Conservation (phyloP, 2,797 vertebrate species). For the Hapalemur alaotrensis region DNA sequence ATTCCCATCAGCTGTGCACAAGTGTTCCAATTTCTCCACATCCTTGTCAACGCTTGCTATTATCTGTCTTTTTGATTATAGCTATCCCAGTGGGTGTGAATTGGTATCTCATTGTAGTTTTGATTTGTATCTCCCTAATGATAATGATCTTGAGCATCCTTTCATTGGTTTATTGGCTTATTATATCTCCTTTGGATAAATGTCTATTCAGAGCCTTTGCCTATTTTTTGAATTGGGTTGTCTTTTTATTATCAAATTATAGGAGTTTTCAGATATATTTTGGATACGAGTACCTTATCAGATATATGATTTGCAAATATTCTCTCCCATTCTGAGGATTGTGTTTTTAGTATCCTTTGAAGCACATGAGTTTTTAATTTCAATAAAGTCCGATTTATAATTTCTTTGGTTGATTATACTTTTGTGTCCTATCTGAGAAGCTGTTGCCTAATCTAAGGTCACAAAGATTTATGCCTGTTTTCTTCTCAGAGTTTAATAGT, state of each 20-base stretch:
- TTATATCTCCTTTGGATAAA: neutral
- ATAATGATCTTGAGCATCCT: neutral
- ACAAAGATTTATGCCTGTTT: neutral
- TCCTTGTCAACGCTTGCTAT: neutral
- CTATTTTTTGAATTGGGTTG: neutral
- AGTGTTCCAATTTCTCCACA: neutral
- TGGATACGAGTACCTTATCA: neutral
- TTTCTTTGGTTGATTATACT: neutral
- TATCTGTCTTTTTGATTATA: neutral
- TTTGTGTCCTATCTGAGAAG: neutral
- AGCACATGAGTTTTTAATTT: neutral
- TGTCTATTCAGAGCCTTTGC: neutral
- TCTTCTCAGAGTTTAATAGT: neutral
- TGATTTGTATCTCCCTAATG: neutral
- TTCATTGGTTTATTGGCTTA: neutral
- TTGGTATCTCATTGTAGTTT: neutral
- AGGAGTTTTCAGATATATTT: neutral
- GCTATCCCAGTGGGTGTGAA: neutral
- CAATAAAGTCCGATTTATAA: neutral
- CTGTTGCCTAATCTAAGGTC: neutral
- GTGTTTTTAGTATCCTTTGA: neutral
- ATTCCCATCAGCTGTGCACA: neutral
- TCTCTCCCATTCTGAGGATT: neutral
- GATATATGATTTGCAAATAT: neutral
- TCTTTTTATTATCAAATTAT: neutral